These are phyloP conservation scores for Parasteatoda tepidariorum DNA, from an alignment of 1,140 invertebrate genomes.

Conservation along the genomic window DNA sequence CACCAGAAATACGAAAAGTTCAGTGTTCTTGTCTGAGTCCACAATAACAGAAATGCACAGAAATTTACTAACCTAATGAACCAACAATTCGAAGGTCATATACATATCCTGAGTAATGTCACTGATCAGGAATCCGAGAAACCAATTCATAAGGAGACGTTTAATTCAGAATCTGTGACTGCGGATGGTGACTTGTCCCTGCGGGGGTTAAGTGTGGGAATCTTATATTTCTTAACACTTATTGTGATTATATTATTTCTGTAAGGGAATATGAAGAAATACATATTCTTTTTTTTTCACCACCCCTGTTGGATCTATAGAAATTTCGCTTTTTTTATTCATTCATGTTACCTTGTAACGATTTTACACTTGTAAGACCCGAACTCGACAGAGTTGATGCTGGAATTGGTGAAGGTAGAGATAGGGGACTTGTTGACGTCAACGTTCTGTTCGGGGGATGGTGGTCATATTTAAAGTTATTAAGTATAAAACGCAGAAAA, in stretches of 20 bases:
- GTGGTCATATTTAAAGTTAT: no score
- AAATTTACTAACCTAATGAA: constrained; percentile 48
- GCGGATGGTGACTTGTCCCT: background rate
- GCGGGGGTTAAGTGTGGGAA: constrained; percentile 37
- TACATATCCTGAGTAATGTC: constrained; percentile 30
- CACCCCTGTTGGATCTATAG: background rate
- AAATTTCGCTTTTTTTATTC: constrained; percentile 3
- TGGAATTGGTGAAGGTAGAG: background rate
- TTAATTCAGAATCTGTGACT: background rate
- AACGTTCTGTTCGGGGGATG: background rate
- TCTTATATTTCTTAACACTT: background rate
- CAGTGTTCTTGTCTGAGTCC: background rate
- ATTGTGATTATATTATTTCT: constrained; percentile 16
- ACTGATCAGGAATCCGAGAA: background rate
- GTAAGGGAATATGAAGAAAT: constrained; percentile 23
- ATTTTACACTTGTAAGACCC: constrained; percentile 39
- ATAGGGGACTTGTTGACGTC: constrained; percentile 9
- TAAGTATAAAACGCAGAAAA: no score
- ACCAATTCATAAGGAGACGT: background rate
- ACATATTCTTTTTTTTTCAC: constrained; percentile 10
- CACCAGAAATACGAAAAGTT: background rate
- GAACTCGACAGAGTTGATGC: background rate
- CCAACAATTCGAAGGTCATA: constrained; percentile 40
- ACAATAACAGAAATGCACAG: background rate
- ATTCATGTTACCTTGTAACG: constrained; percentile 5